Evolutionary conservation across 1,140 invertebrate genomes (phyloP).

Genomic region (Microplitis mediator): DNA sequence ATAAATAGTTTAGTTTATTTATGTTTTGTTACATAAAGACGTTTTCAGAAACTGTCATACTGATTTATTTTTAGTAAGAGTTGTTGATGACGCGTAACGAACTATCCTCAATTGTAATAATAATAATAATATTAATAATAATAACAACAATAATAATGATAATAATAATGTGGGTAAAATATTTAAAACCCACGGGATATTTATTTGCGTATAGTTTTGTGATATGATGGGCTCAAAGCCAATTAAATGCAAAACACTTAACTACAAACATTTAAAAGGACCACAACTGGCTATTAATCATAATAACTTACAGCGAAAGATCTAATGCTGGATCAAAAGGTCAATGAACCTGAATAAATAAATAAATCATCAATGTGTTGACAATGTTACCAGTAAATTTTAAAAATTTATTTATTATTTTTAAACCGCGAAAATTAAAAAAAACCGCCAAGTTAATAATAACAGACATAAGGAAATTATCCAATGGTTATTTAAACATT

Average conservation of each 20-base stretch:
- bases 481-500: too few species aligned
- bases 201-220: constrained; percentile 25
- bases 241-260: background rate
- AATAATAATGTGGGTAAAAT: constrained; percentile 23
- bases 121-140: background rate
- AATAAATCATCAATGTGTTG: too few species aligned
- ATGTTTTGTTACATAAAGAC: constrained; percentile 16
- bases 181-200: background rate
- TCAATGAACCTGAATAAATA: background rate
- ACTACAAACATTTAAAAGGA: background rate
- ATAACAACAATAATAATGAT: too few species aligned
- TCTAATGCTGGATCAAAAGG: background rate
- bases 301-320: constrained; percentile 16
- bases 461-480: too few species aligned
- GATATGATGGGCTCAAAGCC: constrained; percentile 27
- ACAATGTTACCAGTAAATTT: too few species aligned
- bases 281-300: constrained; percentile 2
- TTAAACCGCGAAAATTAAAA: too few species aligned
- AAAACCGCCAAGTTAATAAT: too few species aligned
- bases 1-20: constrained; percentile 12
- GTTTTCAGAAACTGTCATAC: constrained; percentile 25
- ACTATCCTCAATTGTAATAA: constrained; percentile 36
- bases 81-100: constrained; percentile 33
- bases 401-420: too few species aligned
- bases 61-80: constrained; percentile 28